phyloP scores from a whole-genome alignment of 2,797 vertebrate species.

The Gymnoscopelus braueri region DNA sequence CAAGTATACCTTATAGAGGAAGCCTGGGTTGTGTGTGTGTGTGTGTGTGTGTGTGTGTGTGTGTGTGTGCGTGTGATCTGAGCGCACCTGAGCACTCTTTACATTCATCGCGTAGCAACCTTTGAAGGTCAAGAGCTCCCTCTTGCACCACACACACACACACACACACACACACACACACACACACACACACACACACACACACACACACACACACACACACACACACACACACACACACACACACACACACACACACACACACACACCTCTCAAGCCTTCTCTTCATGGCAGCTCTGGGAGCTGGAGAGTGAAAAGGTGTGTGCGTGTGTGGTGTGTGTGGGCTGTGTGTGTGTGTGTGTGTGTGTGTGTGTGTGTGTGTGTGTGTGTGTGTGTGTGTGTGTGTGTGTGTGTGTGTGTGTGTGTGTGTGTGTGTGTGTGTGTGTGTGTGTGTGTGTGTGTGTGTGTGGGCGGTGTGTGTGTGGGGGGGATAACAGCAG shows the following conservation, averaged over 20 bases:
- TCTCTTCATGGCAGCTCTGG: constrained; percentile 68
- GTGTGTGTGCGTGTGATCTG: constrained; percentile 9
- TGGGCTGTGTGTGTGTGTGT: too few relatives aligned
- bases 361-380: too few relatives aligned
- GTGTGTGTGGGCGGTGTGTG: constrained; percentile 11
- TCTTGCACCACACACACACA: constrained; percentile 42
- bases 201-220: constrained; percentile 23
- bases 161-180: neutral
- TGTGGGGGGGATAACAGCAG: constrained; percentile 60
- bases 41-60: constrained; percentile 6
- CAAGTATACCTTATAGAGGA: constrained; percentile 34
- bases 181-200: neutral
- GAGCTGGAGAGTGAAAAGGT: constrained; percentile 49
- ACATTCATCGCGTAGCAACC: constrained; percentile 75
- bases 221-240: constrained; percentile 2
- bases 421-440: constrained; percentile 11
- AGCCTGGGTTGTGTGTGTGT: constrained; percentile 10
- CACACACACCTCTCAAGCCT: constrained; percentile 2
- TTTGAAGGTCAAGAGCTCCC: constrained; percentile 78
- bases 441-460: too few relatives aligned
- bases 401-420: neutral
- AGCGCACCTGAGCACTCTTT: constrained; percentile 62
- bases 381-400: too few relatives aligned
- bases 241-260: neutral
- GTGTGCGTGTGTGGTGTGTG: too few relatives aligned